Evolutionary conservation across 2,113 vertebrate genomes (phyloP).

Genomic region (Anas platyrhynchos): DNA sequence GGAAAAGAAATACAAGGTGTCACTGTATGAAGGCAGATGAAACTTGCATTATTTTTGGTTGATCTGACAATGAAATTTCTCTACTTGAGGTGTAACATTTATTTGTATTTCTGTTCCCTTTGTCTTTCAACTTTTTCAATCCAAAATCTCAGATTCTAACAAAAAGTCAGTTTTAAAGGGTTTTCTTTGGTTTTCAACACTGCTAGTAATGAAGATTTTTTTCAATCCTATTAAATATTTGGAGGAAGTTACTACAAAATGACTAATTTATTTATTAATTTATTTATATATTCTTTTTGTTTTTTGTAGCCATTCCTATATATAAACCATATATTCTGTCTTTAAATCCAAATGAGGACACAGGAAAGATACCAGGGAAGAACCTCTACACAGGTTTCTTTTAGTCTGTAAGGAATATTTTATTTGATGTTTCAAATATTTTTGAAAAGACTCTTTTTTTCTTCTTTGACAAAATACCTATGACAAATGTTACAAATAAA

Average conservation of each 20-base stretch:
- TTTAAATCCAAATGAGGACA: not conserved
- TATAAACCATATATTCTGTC: not conserved
- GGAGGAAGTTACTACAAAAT: not conserved
- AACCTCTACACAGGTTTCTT: not conserved
- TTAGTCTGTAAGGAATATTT: not conserved
- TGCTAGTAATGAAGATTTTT: not conserved
- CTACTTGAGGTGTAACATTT: not conserved
- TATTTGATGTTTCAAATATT: not conserved
- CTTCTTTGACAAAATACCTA: not conserved
- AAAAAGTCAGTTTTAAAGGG: not conserved
- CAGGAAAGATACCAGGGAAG: not conserved
- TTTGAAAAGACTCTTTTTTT: not conserved
- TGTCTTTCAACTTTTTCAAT: not conserved
- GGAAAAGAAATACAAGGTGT: not conserved
- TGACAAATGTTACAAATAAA: not conserved
- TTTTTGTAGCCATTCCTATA: not conserved
- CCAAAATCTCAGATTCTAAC: not conserved
- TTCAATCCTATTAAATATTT: not conserved
- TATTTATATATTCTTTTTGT: not conserved
- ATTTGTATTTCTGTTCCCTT: not conserved
- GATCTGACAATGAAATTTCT: not conserved
- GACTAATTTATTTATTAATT: not conserved
- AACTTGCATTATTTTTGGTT: not conserved
- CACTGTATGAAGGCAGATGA: not conserved
- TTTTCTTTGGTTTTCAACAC: not conserved